Evolutionary conservation across 2,888 invertebrate species (phyloP), one percentile per base, ranked within the genome.

Genomic region (Noctua janthina): DNA sequence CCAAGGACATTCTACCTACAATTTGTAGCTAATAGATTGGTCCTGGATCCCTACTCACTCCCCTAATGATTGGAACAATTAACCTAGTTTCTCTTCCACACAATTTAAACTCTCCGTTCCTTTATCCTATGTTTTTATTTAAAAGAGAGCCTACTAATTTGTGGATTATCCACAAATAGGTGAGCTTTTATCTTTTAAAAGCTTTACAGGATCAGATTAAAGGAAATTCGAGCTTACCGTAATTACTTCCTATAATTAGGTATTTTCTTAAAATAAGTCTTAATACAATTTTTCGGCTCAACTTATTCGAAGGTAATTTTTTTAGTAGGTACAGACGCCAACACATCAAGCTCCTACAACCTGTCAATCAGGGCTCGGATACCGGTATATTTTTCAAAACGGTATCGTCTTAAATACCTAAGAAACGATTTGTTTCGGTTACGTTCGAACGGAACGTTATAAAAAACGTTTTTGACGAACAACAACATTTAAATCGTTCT

Each of bases 1-100:
- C 46, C 7, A 49, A n/a, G 51, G 35, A 35, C 20, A 74, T 71
- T 74, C 35, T 29, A 74, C 62, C 43, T 35, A 74, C 73, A 75
- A 72, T 86, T 67, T 43, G 72, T 78, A 66, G 59, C 74, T 75
- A 67, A 83, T 76, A 82, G 66, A 87, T 85, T 87, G 64, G 51
- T 67, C 73, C 43, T 35, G 59, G 49, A 46, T 73, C 66, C 54
- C 51, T 46, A 10, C 54, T 64, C 72, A 68, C 74, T 29, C 29
- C 51, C 35, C 64, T 87, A 85, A 85, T 87, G 84, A 76, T 87
- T 73, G 20, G 56, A 79, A 76, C 73, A 74, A 87, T 87, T 87
- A 85, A 85, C 87, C 87, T 51, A 75, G 15, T 83, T 84, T 43
- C 23, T 17, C 67, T 73, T 54, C 8, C 66, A 15, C 54, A 43